A percentile compares a stretch with the other conserved stretches of the same genome.
These are phyloP conservation scores for Atta colombica DNA, from an alignment of 1,140 invertebrate genomes.

Conservation along the genomic window DNA sequence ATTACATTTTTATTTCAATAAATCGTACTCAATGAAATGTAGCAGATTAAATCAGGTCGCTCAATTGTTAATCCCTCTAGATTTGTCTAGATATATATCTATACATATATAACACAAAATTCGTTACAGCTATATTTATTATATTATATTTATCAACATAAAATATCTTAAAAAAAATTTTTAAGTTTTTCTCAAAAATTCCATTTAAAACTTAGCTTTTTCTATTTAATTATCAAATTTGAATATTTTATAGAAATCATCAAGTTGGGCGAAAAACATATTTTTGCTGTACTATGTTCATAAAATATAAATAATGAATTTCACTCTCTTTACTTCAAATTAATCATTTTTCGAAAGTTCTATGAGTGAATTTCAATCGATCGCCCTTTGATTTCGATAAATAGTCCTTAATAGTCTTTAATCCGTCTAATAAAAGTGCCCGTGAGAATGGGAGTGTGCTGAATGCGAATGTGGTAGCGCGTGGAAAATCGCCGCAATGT, in stretches of 20 bases:
- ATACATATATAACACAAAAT: too few species aligned
- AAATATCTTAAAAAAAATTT: not conserved
- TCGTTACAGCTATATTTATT: too few species aligned
- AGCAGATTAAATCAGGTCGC: too few species aligned
- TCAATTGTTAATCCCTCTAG: too few species aligned
- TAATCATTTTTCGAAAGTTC: not conserved
- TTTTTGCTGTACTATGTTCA: not conserved
- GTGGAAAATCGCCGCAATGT: constrained; percentile 53
- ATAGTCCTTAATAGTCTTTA: constrained; percentile 45
- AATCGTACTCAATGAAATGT: too few species aligned
- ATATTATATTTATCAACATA: not conserved
- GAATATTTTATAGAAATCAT: not conserved
- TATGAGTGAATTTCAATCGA: not conserved
- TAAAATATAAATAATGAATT: not conserved
- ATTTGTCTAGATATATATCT: too few species aligned
- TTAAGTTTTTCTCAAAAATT: not conserved
- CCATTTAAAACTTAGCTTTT: not conserved
- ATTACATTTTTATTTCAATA: too few species aligned
- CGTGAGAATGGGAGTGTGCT: constrained; percentile 28
- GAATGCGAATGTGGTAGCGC: constrained; percentile 41
- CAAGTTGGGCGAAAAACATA: not conserved
- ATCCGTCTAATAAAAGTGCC: constrained; percentile 38
- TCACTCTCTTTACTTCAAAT: not conserved
- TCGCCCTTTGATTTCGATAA: constrained; percentile 65
- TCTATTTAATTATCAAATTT: not conserved